Conservation (phyloP, 1,140 invertebrate genomes). For the Heliconius hermathena region DNA sequence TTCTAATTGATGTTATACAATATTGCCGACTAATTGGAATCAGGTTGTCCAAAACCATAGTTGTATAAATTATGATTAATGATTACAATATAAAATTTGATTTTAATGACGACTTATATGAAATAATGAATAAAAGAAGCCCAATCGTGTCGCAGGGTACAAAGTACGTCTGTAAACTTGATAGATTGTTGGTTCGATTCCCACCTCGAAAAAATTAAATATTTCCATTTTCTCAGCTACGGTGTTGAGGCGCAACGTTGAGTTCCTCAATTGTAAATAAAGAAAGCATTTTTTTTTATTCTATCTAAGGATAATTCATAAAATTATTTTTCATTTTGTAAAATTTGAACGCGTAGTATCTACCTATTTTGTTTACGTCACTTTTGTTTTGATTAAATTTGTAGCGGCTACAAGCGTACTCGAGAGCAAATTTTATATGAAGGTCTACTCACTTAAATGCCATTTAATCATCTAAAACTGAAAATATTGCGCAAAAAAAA, state of each 20-base stretch:
- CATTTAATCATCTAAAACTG: neutral
- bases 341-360: neutral
- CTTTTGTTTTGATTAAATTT: constrained; percentile 31
- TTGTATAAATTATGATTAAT: neutral
- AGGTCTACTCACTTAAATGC: neutral
- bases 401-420: neutral
- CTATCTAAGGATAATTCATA: neutral
- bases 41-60: neutral
- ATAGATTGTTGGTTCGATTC: no score
- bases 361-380: neutral
- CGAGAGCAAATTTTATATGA: neutral
- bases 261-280: no score
- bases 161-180: no score
- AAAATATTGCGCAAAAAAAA: neutral
- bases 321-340: neutral
- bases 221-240: no score
- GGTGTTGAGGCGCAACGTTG: no score
- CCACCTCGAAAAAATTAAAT: no score
- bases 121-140: neutral
- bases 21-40: constrained; percentile 1
- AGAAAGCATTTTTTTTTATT: neutral
- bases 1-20: constrained; percentile 13
- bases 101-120: neutral
- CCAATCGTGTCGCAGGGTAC: no score
- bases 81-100: neutral